These are phyloP conservation scores for Drosophila imparisetae DNA, from an alignment of 2,888 invertebrate genomes.

Conservation along the genomic window DNA sequence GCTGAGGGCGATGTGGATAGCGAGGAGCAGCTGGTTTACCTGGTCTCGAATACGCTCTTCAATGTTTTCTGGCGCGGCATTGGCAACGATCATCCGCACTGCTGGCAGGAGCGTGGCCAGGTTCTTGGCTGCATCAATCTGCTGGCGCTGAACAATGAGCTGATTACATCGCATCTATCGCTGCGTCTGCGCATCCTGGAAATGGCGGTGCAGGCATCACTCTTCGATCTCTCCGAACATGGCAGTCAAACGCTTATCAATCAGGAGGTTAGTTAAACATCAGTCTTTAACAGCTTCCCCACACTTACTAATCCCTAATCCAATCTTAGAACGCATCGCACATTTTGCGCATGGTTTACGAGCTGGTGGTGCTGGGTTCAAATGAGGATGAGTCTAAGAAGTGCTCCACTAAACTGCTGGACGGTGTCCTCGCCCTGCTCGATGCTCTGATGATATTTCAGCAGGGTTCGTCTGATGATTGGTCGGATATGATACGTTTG, in stretches of 20 bases:
- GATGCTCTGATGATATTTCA: slow-evolving; percentile 87
- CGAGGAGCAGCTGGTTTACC: slow-evolving; percentile 87
- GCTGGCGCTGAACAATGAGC: slow-evolving; percentile 86
- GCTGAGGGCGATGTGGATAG: slow-evolving; percentile 84
- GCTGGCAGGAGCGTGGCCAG: slow-evolving; percentile 87
- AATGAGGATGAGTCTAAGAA: slow-evolving; percentile 86
- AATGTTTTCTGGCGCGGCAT: slow-evolving; percentile 88
- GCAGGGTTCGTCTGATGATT: slow-evolving; percentile 85
- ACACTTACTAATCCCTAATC: not conserved
- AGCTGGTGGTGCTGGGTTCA: slow-evolving; percentile 86
- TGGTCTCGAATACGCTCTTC: slow-evolving; percentile 86
- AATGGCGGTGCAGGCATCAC: slow-evolving; percentile 87
- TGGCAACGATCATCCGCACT: slow-evolving; percentile 86
- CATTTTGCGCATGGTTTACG: slow-evolving; percentile 86
- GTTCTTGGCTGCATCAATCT: slow-evolving; percentile 87
- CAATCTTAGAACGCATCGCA: slow-evolving; percentile 85
- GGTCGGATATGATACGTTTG: slow-evolving; percentile 87
- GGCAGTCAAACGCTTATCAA: slow-evolving; percentile 84
- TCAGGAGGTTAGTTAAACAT: slow-evolving; percentile 82
- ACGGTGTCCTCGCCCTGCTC: slow-evolving; percentile 86
- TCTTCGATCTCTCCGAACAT: slow-evolving; percentile 86
- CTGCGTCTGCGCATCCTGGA: slow-evolving; percentile 86
- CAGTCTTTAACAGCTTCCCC: not conserved
- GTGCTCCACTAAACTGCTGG: slow-evolving; percentile 86
- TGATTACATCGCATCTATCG: slow-evolving; percentile 86